Percentiles rank a stretch among this genome's conserved stretches.
phyloP scores from a whole-genome alignment of 2,888 invertebrate genomes.

The Strigamia transsilvanica region DNA sequence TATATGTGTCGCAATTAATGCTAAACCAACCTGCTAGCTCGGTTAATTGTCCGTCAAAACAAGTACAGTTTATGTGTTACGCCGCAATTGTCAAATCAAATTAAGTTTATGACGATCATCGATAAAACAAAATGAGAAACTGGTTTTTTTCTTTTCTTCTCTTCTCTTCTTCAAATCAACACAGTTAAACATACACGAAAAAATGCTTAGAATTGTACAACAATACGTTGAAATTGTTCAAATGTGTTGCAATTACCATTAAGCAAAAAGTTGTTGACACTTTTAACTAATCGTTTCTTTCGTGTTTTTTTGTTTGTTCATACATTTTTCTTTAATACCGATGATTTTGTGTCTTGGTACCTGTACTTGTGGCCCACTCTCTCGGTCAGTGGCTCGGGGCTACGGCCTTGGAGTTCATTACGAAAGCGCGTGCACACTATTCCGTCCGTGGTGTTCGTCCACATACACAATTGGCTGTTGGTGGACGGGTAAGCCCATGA shows the following conservation, averaged over 20 bases:
- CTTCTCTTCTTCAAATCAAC: too few species aligned
- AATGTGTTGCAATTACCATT: neutral
- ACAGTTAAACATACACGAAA: too few species aligned
- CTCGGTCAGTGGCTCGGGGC: constrained; percentile 50
- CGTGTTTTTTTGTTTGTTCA: neutral
- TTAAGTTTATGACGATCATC: neutral
- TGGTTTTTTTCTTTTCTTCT: neutral
- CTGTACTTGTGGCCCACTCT: constrained; percentile 47
- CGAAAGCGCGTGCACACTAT: constrained; percentile 38
- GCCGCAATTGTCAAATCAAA: too few species aligned
- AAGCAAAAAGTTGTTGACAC: neutral
- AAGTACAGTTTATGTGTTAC: too few species aligned
- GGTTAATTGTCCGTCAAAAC: too few species aligned
- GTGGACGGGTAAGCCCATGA: constrained; percentile 41
- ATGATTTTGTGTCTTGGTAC: constrained; percentile 17
- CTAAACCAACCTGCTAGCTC: neutral
- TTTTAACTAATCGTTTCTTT: neutral
- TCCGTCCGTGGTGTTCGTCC: constrained; percentile 39
- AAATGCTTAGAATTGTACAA: too few species aligned
- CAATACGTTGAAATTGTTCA: too few species aligned
- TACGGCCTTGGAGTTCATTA: constrained; percentile 41
- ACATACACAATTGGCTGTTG: constrained; percentile 45
- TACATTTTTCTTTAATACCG: neutral
- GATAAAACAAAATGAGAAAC: neutral
- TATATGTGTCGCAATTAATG: neutral